phyloP scores from a whole-genome alignment of 2,797 vertebrate species.

The Phataginus tetradactyla region DNA sequence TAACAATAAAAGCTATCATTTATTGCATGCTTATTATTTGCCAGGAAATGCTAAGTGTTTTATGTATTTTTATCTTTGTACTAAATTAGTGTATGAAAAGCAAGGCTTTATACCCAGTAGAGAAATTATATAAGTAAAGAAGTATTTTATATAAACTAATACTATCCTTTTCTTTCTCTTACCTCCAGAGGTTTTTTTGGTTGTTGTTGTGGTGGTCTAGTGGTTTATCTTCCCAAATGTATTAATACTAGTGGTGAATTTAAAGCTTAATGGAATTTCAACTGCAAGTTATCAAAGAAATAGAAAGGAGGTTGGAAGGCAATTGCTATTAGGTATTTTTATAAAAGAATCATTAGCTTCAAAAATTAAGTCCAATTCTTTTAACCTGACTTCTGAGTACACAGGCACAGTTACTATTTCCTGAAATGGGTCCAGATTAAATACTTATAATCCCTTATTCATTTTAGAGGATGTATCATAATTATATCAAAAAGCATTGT shows the following conservation, averaged over 20 bases:
- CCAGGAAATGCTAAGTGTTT: not conserved
- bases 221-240: not conserved
- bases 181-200: not conserved
- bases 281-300: not conserved
- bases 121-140: not conserved
- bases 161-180: slow-evolving; percentile 7
- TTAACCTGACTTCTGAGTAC: slow-evolving; percentile 2
- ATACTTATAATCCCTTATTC: not conserved
- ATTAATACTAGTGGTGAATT: not conserved
- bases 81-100: slow-evolving; percentile 16
- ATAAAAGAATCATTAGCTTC: slow-evolving; percentile 20
- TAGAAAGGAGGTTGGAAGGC: slow-evolving; percentile 29
- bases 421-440: not conserved
- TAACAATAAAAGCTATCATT: not conserved
- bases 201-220: not conserved
- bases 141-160: not conserved
- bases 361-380: slow-evolving; percentile 14
- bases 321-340: not conserved
- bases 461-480: slow-evolving; percentile 39
- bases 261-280: slow-evolving; percentile 45
- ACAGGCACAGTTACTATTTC: not conserved
- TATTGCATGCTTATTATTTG: not conserved
- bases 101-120: not conserved
- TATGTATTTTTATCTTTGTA: slow-evolving; percentile 6
- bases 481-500: slow-evolving; percentile 9